These are phyloP conservation scores for Hemichromis elongatus DNA, from an alignment of 2,113 vertebrate genomes.

Conservation along the genomic window DNA sequence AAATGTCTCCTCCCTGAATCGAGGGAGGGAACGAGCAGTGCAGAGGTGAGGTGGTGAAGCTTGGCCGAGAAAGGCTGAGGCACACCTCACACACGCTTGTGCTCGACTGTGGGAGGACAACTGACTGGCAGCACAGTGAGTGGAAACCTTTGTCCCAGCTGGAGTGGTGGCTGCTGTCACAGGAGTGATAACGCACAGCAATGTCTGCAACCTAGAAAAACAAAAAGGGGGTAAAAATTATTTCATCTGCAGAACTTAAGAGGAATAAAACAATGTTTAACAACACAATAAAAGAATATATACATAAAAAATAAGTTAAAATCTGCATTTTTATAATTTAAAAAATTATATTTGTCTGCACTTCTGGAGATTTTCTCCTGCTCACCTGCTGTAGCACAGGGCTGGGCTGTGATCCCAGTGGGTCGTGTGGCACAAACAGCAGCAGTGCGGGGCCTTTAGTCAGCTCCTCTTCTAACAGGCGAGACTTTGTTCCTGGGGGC, in stretches of 20 bases:
- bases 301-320: neutral
- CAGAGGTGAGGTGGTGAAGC: conserved; percentile 43
- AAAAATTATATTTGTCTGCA: neutral
- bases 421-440: conserved; percentile 87
- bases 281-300: neutral
- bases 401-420: conserved; percentile 72
- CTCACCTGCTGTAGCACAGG: conserved; percentile 85
- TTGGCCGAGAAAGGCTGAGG: conserved; percentile 60
- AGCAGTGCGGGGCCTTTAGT: conserved; percentile 91
- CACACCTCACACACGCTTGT: conserved; percentile 87
- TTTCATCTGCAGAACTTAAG: neutral
- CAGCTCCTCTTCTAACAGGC: conserved; percentile 85
- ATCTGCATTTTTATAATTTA: neutral
- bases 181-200: conserved; percentile 87
- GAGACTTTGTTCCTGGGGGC: conserved; percentile 89
- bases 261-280: neutral
- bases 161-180: conserved; percentile 37
- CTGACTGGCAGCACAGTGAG: conserved; percentile 82
- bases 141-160: neutral
- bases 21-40: conserved; percentile 62
- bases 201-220: conserved; percentile 83
- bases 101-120: conserved; percentile 74
- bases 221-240: accelerated
- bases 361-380: neutral
- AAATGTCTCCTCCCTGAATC: conserved; percentile 71